Evolutionary conservation across 2,888 invertebrate species (phyloP).

Genomic region (Schizotus pectinicornis): DNA sequence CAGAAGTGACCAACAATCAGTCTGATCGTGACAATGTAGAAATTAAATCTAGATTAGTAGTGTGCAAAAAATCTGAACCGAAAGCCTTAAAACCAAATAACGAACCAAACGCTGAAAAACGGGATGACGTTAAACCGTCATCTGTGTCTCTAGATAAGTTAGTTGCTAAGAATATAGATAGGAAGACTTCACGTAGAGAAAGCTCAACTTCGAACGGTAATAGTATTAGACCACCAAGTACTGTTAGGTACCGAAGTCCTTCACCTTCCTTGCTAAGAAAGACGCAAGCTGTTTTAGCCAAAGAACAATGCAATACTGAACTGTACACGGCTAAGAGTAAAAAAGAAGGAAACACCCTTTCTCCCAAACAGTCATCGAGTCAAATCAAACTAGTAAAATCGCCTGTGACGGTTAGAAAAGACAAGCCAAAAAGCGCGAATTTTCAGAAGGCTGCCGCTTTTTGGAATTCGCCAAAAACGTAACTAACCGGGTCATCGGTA

Average conservation of each 20-base stretch:
- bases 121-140: too few species aligned
- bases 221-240: conserved; percentile 9
- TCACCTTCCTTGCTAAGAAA: conserved; percentile 58
- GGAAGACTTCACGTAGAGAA: neutral
- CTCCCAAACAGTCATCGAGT: conserved; percentile 5
- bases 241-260: conserved; percentile 55
- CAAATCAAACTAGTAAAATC: conserved; percentile 32
- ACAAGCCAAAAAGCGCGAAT: conserved; percentile 52
- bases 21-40: neutral
- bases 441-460: conserved; percentile 57
- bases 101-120: neutral
- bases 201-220: neutral
- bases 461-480: conserved; percentile 53
- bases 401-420: conserved; percentile 35
- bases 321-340: conserved; percentile 41
- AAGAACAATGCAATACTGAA: conserved; percentile 54
- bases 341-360: conserved; percentile 10
- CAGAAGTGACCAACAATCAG: conserved; percentile 3
- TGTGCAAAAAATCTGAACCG: neutral
- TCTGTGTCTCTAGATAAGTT: neutral
- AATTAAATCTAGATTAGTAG: conserved; percentile 1
- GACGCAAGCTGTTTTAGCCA: conserved; percentile 58
- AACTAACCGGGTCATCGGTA: conserved; percentile 17
- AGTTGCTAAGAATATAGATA: neutral
- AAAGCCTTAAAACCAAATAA: neutral